A percentile compares a stretch with the other conserved stretches of the same genome.
Conservation (phyloP, 2,888 invertebrate genomes). For the Phragmatobia fuliginosa region DNA sequence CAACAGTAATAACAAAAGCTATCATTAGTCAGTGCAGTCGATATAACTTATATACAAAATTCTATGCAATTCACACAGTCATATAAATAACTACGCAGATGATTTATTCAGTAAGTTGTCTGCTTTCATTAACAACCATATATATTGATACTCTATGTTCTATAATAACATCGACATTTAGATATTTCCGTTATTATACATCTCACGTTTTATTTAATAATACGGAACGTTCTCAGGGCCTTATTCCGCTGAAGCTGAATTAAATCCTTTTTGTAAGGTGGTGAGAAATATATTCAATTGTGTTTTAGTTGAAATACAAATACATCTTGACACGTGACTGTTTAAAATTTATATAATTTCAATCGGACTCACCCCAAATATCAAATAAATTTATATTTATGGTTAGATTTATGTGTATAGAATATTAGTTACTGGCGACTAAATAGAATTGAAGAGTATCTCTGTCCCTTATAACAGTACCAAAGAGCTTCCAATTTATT, state of each 20-base stretch:
- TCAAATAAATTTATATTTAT: no score
- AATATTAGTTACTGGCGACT: background rate
- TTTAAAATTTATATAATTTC: background rate
- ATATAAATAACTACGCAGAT: slow-evolving; percentile 24
- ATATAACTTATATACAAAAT: slow-evolving; percentile 28
- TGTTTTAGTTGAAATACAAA: background rate
- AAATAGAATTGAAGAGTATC: background rate
- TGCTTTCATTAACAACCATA: slow-evolving; percentile 16
- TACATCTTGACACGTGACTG: background rate
- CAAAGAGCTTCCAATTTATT: no score
- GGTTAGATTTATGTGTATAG: background rate
- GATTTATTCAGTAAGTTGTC: slow-evolving; percentile 31
- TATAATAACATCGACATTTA: background rate
- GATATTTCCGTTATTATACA: background rate
- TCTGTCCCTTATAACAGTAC: background rate
- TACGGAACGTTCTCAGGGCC: background rate
- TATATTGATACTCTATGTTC: background rate
- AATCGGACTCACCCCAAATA: no score
- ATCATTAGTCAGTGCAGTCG: slow-evolving; percentile 28
- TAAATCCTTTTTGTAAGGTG: background rate
- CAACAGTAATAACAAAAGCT: background rate
- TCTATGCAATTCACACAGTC: slow-evolving; percentile 30
- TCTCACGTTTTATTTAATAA: slow-evolving; percentile 1
- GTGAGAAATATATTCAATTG: no score
- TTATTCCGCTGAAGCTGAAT: background rate